Percentiles rank a stretch among this genome's conserved stretches.
Conservation (phyloP, 2,797 vertebrate species). For the Anabas testudineus region DNA sequence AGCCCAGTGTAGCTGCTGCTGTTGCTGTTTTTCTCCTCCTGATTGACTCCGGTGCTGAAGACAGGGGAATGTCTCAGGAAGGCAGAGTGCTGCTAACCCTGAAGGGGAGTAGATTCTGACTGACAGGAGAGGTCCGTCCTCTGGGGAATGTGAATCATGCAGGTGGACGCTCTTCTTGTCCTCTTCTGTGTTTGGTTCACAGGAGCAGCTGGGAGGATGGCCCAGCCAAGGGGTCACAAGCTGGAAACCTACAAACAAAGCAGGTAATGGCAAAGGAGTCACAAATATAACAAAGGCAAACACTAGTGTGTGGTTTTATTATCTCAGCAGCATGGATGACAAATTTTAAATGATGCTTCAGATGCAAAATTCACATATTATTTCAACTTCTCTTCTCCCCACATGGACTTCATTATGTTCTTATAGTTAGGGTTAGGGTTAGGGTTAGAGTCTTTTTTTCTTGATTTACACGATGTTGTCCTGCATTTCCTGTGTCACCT, state of each 20-base stretch:
- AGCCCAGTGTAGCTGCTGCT: constrained; percentile 65
- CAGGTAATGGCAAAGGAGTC: constrained; percentile 75
- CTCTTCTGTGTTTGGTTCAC: constrained; percentile 80
- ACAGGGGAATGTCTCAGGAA: constrained; percentile 78
- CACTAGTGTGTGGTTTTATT: background rate
- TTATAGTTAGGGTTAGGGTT: constrained; percentile 5
- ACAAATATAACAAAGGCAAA: background rate
- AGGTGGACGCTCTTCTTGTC: constrained; percentile 80
- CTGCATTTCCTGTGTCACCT: constrained; percentile 71
- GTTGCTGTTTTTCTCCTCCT: constrained; percentile 48
- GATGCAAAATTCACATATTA: constrained; percentile 1
- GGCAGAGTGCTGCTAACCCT: constrained; percentile 64
- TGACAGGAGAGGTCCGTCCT: constrained; percentile 70
- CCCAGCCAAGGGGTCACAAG: constrained; percentile 75
- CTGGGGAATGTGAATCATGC: constrained; percentile 84
- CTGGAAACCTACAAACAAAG: constrained; percentile 83
- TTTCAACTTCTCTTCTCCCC: constrained; percentile 3
- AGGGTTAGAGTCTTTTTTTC: constrained; percentile 8
- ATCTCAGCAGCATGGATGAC: background rate
- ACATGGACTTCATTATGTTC: constrained; percentile 1
- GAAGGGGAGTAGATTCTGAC: constrained; percentile 72
- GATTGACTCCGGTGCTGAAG: constrained; percentile 62
- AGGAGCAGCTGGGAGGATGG: constrained; percentile 69
- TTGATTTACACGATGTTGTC: constrained; percentile 53
- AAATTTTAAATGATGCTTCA: constrained; percentile 2